A percentile compares a stretch with the other conserved stretches of the same genome.
These are phyloP conservation scores for Sinocyclocheilus maitianheensis DNA, from an alignment of 2,113 vertebrate genomes.

Conservation along the genomic window DNA sequence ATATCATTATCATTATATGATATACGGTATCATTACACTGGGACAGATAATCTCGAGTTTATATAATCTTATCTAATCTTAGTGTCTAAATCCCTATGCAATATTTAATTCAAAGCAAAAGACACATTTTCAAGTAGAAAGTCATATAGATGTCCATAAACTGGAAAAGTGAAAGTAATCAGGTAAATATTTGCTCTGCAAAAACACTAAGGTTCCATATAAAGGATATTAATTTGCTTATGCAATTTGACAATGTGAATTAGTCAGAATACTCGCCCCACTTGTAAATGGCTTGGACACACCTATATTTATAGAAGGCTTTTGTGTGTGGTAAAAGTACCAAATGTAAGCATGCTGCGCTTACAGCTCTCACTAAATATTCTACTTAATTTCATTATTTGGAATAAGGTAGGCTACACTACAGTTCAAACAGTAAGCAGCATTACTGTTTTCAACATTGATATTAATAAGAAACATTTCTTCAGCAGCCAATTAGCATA, in stretches of 20 bases:
- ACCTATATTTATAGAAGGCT: not conserved
- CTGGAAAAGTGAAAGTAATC: not conserved
- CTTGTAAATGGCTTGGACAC: not conserved
- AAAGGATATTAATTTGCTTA: not conserved
- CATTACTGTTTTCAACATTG: too few relatives aligned
- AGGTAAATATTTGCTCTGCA: not conserved
- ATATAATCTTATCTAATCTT: not conserved
- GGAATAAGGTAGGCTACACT: too few relatives aligned
- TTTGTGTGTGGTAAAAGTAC: not conserved
- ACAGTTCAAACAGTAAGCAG: not conserved
- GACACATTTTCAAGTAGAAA: not conserved
- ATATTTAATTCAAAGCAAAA: not conserved
- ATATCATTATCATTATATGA: too few relatives aligned
- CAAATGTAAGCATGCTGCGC: not conserved
- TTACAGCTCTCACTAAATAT: not conserved
- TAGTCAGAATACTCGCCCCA: not conserved
- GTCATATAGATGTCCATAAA: not conserved
- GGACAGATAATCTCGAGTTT: not conserved
- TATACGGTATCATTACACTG: not conserved
- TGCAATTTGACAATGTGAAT: not conserved
- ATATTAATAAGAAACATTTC: not conserved
- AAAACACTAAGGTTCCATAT: not conserved
- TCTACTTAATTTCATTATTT: not conserved
- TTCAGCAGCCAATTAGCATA: not conserved
- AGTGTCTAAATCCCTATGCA: not conserved